Percentiles rank a stretch among this genome's conserved stretches.
Evolutionary conservation across 2,797 vertebrate genomes (phyloP).

Genomic region (Enteromius thamalakanensis): DNA sequence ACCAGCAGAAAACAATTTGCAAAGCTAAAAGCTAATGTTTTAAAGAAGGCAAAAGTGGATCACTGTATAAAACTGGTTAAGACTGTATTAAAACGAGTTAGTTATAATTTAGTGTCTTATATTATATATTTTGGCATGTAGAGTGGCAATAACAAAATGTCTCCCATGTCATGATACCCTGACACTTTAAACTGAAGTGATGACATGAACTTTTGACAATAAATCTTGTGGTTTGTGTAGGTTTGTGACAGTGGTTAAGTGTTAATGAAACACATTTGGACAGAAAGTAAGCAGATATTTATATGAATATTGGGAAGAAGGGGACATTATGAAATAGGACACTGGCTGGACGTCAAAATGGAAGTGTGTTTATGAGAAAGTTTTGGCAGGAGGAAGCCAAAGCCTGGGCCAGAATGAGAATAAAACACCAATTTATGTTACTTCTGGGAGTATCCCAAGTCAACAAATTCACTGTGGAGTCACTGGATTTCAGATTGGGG

Average conservation of each 20-base stretch:
- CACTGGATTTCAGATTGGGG: slow-evolving; percentile 50
- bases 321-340: slow-evolving; percentile 36
- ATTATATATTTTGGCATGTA: not conserved
- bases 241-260: slow-evolving; percentile 22
- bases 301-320: slow-evolving; percentile 10
- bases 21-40: slow-evolving; percentile 9
- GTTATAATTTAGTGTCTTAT: not conserved
- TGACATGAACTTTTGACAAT: slow-evolving; percentile 7
- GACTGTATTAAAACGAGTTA: not conserved
- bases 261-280: slow-evolving; percentile 18
- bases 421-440: slow-evolving; percentile 75
- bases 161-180: not conserved
- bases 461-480: slow-evolving; percentile 65
- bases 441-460: slow-evolving; percentile 75
- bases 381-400: slow-evolving; percentile 73
- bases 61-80: not conserved
- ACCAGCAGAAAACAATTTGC: not conserved
- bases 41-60: not conserved
- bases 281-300: slow-evolving; percentile 38
- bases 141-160: not conserved
- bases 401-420: slow-evolving; percentile 72
- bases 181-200: not conserved
- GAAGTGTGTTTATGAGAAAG: slow-evolving; percentile 74
- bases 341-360: slow-evolving; percentile 49
- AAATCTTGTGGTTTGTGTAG: slow-evolving; percentile 14